A percentile compares a stretch with the other conserved stretches of the same genome.
Conservation (phyloP, 1,140 invertebrate species). For the Oscheius sp. region DNA sequence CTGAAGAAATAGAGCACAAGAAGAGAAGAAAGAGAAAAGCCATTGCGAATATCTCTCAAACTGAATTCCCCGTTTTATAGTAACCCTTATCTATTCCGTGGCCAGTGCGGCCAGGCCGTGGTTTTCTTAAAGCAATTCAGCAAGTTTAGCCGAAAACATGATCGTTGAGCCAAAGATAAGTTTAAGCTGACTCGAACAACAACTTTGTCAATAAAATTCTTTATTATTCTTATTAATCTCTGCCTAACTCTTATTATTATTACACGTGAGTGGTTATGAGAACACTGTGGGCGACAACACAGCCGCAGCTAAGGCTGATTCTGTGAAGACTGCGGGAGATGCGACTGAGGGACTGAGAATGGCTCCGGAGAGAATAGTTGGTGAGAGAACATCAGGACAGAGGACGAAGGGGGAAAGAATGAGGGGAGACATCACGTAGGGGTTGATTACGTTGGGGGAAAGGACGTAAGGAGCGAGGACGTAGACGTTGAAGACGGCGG, state of each 20-base stretch:
- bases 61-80: too few species aligned
- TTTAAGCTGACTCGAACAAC: too few species aligned
- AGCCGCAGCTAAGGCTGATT: slow-evolving; percentile 33
- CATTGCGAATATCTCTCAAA: too few species aligned
- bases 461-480: slow-evolving; percentile 45
- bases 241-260: too few species aligned
- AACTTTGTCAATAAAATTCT: too few species aligned
- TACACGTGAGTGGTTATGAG: slow-evolving; percentile 70
- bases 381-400: slow-evolving; percentile 43
- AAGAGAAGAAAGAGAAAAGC: too few species aligned
- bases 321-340: slow-evolving; percentile 43
- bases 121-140: too few species aligned
- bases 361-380: slow-evolving; percentile 39
- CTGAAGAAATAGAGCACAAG: too few species aligned
- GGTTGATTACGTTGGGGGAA: slow-evolving; percentile 45
- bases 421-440: slow-evolving; percentile 44
- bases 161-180: too few species aligned
- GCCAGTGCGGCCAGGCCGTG: too few species aligned
- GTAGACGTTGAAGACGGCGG: slow-evolving; percentile 45
- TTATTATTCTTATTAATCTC: neutral
- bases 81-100: too few species aligned
- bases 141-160: too few species aligned
- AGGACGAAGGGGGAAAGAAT: slow-evolving; percentile 42
- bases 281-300: slow-evolving; percentile 40
- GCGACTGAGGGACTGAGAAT: slow-evolving; percentile 38